Evolutionary conservation across 2,888 invertebrate genomes (phyloP), one percentile per base, ranked within the genome.

Genomic region (Sarcophaga rosellei): DNA sequence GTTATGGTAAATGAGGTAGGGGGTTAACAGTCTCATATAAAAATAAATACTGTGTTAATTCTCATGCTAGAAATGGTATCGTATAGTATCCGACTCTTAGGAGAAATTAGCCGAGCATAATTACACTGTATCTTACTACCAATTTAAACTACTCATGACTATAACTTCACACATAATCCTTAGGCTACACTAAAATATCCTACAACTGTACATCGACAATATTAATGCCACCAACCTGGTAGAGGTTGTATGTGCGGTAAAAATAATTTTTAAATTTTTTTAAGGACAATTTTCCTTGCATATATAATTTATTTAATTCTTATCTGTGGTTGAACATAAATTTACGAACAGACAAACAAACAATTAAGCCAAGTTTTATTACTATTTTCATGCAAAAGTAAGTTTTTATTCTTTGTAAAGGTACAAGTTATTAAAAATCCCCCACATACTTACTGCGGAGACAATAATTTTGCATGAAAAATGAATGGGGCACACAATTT

Each of bases 271-370:
- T 35, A 8, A 35, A 35, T 17, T 12, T 53, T 53, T 15, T 47
- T 15, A 0, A 17, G 17, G 53, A 53, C 17, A 15, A 53, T 17
- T 53, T 53, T 5, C 17, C 53, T 17, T 15, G 70, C 70, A 70
- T 70, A 2, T 70, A 70, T 63, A 25, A 10, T 6, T 65, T 35
- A 65, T 65, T 74, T 74, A 25, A 63, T 74, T 63, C 74, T 74
- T 74, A 74, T 74, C 74, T 63, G 23, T 63, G 47, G n/a, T 53
- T 74, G 47, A 74, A 74, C 74, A 74, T 53, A 63, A 25, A 63
- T 63, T 74, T 74, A 35, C 6, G 47, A 23, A 65, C 62, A 15
- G 17, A 53, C 10, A 35, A 35, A 35, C 21, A 23, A 62, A 63
- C 44, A 75, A 45, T 47, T 63, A 63, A 47, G 23, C 3, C 3